Conservation (phyloP, 2,113 vertebrate species). For the Sinocyclocheilus anshuiensis region DNA sequence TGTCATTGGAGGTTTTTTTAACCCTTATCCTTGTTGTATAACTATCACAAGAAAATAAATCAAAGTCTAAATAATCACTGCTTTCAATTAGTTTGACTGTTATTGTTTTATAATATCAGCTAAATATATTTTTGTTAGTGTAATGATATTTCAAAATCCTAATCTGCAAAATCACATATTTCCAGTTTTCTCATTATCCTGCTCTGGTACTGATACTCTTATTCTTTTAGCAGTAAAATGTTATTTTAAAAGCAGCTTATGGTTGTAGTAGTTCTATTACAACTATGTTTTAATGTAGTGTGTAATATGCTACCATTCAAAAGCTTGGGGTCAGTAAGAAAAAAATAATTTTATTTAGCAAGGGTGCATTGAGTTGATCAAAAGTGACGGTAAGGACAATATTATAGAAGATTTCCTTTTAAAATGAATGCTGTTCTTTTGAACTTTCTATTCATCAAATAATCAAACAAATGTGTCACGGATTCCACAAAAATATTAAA, state of each 20-base stretch:
- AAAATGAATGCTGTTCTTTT: too few relatives aligned
- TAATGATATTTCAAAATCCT: background rate
- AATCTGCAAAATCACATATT: constrained; percentile 2
- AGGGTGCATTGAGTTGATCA: background rate
- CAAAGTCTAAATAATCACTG: background rate
- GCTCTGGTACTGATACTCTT: background rate
- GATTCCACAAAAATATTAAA: too few relatives aligned
- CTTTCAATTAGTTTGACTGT: background rate
- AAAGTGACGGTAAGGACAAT: background rate
- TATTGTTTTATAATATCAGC: too few relatives aligned
- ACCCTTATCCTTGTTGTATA: constrained; percentile 52
- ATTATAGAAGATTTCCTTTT: background rate
- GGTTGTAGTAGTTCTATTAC: background rate
- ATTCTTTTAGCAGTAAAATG: background rate
- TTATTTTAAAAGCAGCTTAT: background rate
- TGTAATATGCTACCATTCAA: background rate
- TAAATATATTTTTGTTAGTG: background rate
- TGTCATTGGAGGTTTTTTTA: constrained; percentile 59
- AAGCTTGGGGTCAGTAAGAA: background rate
- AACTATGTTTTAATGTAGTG: background rate
- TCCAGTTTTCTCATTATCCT: background rate
- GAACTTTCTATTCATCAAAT: too few relatives aligned
- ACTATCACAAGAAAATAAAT: background rate
- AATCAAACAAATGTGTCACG: too few relatives aligned
- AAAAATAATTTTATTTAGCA: background rate